Conservation (phyloP, 2,888 invertebrate genomes). For the Caradrina clavipalpis region DNA sequence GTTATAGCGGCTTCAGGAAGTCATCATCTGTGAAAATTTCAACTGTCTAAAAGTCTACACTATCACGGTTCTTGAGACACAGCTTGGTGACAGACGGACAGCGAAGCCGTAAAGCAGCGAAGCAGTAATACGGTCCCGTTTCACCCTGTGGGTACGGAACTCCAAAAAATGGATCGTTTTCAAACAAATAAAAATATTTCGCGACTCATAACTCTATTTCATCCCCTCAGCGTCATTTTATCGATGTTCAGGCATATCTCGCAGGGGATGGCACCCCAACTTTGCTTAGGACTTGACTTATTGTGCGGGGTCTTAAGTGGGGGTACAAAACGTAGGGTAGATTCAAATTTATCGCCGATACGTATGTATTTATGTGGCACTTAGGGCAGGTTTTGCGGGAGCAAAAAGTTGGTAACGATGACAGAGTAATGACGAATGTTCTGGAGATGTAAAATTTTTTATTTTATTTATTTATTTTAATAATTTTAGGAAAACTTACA, state of each 20-base stretch:
- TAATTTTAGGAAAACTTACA: no score
- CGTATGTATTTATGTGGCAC: constrained; percentile 79
- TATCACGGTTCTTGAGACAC: no score
- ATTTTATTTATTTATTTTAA: no score
- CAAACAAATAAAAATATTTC: constrained; percentile 57
- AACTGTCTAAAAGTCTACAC: no score
- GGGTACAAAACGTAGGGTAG: constrained; percentile 79
- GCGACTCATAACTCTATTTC: constrained; percentile 56
- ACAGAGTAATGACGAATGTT: constrained; percentile 52
- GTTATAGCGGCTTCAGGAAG: no score
- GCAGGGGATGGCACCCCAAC: constrained; percentile 67
- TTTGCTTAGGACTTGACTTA: constrained; percentile 83
- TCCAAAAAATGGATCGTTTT: constrained; percentile 41
- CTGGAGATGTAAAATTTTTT: neutral
- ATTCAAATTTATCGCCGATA: constrained; percentile 81
- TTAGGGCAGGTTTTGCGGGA: constrained; percentile 65
- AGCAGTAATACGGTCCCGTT: no score
- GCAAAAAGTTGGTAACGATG: constrained; percentile 57
- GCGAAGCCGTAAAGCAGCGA: no score
- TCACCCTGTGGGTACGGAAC: no score
- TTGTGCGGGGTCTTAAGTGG: constrained; percentile 73
- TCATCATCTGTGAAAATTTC: no score
- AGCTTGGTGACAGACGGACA: no score
- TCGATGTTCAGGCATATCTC: constrained; percentile 45
- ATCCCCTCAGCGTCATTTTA: constrained; percentile 46